Evolutionary conservation across 2,888 invertebrate genomes (phyloP).

Genomic region (Lasioglossum figueresi): DNA sequence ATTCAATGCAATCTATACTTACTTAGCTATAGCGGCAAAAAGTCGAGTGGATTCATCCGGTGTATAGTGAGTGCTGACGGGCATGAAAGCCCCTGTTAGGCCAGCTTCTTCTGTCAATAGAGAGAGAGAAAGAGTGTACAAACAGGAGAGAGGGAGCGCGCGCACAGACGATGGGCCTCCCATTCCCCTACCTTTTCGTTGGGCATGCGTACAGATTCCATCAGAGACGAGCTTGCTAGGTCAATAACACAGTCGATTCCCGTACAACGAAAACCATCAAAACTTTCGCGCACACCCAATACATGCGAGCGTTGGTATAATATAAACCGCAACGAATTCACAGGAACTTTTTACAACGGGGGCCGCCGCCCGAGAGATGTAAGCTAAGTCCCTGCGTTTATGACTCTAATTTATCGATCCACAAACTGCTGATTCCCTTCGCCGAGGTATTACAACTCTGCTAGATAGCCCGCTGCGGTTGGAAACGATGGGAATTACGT

Average conservation of each 20-base stretch:
- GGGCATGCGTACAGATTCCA: background rate
- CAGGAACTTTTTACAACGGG: background rate
- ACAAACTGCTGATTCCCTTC: background rate
- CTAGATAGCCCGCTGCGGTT: background rate
- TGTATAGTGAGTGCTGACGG: conserved; percentile 9
- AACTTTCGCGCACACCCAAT: conserved; percentile 12
- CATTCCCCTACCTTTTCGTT: conserved; percentile 6
- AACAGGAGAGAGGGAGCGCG: background rate
- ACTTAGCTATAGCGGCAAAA: background rate
- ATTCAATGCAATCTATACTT: conserved; percentile 12
- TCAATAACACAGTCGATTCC: conserved; percentile 15
- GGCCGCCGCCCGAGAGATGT: background rate
- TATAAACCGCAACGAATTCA: background rate
- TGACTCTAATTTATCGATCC: conserved; percentile 9
- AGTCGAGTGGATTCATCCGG: conserved; percentile 8
- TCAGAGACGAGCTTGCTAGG: background rate
- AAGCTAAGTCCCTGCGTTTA: background rate
- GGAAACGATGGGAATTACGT: background rate
- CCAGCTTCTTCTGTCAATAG: conserved; percentile 2
- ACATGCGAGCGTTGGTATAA: background rate
- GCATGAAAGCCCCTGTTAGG: conserved; percentile 4
- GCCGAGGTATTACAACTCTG: background rate
- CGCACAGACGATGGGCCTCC: conserved; percentile 2
- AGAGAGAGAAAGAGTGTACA: conserved; percentile 7
- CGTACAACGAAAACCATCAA: background rate